Conservation (phyloP, 2,888 invertebrate genomes). For the Girardia tigrina region DNA sequence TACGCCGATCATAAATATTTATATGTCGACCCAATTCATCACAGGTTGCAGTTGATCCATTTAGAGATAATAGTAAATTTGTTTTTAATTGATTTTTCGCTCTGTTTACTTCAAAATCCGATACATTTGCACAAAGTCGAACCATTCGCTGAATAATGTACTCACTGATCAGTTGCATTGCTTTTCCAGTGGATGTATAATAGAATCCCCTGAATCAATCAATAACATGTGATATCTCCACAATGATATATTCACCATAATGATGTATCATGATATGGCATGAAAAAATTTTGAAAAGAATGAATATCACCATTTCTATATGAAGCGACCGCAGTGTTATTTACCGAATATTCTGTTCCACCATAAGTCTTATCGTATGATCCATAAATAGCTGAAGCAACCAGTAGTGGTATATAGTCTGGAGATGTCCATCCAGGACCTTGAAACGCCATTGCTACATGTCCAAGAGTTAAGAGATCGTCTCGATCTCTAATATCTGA, state of each 20-base stretch:
- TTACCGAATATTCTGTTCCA: no score
- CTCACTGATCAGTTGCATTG: no score
- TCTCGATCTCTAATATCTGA: background rate
- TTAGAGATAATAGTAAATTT: background rate
- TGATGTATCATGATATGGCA: no score
- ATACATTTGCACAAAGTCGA: slow-evolving; percentile 1
- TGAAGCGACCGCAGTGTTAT: no score
- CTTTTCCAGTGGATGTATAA: no score
- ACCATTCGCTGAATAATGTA: background rate
- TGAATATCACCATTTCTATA: background rate
- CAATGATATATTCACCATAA: no score
- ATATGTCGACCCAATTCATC: background rate
- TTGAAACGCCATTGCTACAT: background rate
- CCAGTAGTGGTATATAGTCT: background rate
- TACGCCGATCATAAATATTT: background rate
- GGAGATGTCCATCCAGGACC: background rate
- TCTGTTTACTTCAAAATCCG: background rate
- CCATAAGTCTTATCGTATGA: background rate
- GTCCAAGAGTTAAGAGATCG: background rate
- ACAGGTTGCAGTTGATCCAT: background rate
- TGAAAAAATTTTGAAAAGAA: background rate
- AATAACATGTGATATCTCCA: no score
- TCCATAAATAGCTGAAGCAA: background rate
- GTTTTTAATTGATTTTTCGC: background rate
- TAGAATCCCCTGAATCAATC: no score